Base-by-base conservation (phyloP, 2,888 invertebrate species). In the Tenthredo livida region DNA sequence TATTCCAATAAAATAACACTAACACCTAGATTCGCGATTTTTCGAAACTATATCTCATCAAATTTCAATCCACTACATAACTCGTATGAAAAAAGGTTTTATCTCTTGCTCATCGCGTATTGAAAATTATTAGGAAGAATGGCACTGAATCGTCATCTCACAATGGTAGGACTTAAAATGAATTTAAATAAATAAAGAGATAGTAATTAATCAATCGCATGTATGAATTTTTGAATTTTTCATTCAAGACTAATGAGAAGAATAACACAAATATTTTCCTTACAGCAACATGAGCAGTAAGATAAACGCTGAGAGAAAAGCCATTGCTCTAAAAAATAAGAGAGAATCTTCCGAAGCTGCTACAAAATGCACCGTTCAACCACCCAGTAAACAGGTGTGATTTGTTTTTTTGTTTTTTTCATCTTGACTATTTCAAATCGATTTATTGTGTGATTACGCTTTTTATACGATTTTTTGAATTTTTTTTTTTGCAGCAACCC, bases 211-310 rank as follows among this genome's bases (percentile, higher is more conserved):
- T 47, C 15, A 47, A 47, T 47, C 12, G 3, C 2, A 2, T 12
- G 15, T 5, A 67, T 67, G 7, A 33, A 67, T 33, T 33, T 67
- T 17, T 29, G 29, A 67, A 67, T 33, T 67, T 67, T 33, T 29
- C 29, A 43, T n/a, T 12, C 21, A 17, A 73, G 3, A 15, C 15
- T 67, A 15, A 67, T 17, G 3, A 25, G 25, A 25, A 67, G 37
- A 29, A 33, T 10, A 67, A 29, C 3, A 25, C 25, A 67, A 67
- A 25, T 33, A 67, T 29, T 29, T 29, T 67, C 15, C 33, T 67
- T 25, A 17, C 50, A 89, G 89, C 87, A 89, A 87, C 87, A 90
- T 90, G 90, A 89, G 86, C 86, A 87, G 85, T 85, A 89, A 88
- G 67, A 73, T 84, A 50, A 87, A 87, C 54, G 82, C 86, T 47